Evolutionary conservation across 2,113 vertebrate genomes (phyloP).

Genomic region (Vanacampus margaritifer): DNA sequence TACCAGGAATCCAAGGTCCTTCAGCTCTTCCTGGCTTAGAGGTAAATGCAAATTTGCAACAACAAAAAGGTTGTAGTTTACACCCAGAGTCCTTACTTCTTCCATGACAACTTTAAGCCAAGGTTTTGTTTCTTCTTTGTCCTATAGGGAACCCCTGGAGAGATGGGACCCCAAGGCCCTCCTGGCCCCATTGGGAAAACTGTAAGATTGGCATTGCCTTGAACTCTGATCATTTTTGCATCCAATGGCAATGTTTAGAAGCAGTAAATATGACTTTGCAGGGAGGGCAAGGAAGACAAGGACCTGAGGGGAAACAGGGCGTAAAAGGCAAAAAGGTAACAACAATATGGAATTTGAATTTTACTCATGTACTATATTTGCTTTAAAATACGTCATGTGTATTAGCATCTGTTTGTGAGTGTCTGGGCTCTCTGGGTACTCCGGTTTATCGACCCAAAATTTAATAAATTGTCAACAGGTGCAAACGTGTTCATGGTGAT

Average conservation of each 20-base stretch:
- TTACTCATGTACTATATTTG: neutral
- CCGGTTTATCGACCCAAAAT: too few species aligned
- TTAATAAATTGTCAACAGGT: too few species aligned
- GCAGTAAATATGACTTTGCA: constrained; percentile 41
- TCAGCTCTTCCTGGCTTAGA: constrained; percentile 66
- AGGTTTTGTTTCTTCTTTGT: neutral
- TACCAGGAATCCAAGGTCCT: constrained; percentile 71
- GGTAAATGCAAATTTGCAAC: constrained; percentile 52
- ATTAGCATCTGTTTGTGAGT: neutral
- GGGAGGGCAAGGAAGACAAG: constrained; percentile 72
- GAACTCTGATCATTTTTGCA: neutral
- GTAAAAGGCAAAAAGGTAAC: constrained; percentile 81
- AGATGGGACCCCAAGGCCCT: constrained; percentile 68
- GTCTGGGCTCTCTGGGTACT: too few species aligned
- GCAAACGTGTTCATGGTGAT: too few species aligned
- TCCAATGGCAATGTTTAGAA: neutral
- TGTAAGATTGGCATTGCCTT: constrained; percentile 59
- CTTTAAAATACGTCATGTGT: neutral
- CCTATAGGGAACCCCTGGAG: constrained; percentile 72
- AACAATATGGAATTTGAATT: neutral
- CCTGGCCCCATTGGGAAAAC: constrained; percentile 62
- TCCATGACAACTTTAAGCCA: neutral
- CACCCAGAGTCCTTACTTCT: neutral
- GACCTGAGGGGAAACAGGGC: constrained; percentile 74
- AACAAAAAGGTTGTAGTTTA: neutral